These are phyloP conservation scores for Drosophila subobscura DNA, from an alignment of 1,140 invertebrate genomes.

Conservation along the genomic window DNA sequence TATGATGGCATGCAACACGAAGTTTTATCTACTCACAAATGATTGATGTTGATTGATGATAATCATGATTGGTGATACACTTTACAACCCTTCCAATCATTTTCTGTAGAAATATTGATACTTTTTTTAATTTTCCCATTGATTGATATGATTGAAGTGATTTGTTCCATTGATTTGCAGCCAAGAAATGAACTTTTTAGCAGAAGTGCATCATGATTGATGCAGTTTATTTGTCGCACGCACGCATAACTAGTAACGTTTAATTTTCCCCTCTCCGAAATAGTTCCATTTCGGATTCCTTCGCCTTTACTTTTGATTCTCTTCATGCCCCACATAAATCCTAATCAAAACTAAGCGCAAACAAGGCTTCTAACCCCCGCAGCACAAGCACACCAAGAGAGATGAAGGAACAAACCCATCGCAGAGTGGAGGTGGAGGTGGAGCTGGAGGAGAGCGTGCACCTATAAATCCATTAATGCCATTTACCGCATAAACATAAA, in stretches of 20 bases:
- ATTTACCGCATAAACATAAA: constrained; percentile 81
- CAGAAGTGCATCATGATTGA: constrained; percentile 23
- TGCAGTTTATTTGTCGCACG: constrained; percentile 20
- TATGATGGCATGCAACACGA: no score
- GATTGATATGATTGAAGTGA: constrained; percentile 20
- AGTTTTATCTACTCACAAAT: no score
- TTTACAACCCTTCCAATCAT: no score
- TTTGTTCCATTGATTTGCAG: background rate
- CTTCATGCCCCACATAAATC: constrained; percentile 61
- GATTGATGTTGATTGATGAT: no score
- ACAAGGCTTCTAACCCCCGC: constrained; percentile 31
- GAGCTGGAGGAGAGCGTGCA: constrained; percentile 39
- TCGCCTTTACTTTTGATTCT: background rate
- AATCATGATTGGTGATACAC: background rate
- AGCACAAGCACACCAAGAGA: no score
- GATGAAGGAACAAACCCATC: background rate
- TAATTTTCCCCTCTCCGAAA: background rate
- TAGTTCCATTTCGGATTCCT: background rate
- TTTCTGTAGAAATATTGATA: no score
- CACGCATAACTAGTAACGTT: background rate
- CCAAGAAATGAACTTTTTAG: constrained; percentile 2
- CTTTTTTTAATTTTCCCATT: background rate
- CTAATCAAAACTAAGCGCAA: constrained; percentile 73
- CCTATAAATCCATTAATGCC: constrained; percentile 82
- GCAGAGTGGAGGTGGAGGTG: background rate